phyloP scores from a whole-genome alignment of 2,888 invertebrate genomes.

The Ectemnius lituratus region DNA sequence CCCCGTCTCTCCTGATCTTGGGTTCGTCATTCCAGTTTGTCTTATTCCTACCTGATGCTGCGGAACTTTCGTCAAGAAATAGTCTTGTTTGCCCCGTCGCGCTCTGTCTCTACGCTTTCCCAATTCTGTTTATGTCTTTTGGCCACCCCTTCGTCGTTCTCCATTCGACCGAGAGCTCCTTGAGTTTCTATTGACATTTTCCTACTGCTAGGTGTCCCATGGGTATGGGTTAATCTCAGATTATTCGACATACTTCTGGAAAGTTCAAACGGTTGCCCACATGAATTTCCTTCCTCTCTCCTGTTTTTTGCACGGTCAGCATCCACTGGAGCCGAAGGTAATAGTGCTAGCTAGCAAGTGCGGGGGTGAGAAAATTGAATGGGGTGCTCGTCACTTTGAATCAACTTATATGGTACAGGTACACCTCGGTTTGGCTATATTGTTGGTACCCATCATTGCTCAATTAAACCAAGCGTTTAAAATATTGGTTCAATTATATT shows the following conservation, averaged over 20 bases:
- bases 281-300: background rate
- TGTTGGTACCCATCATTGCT: too few species aligned
- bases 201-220: background rate
- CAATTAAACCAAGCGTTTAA: too few species aligned
- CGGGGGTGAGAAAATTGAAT: too few species aligned
- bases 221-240: constrained; percentile 33
- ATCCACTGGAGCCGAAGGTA: too few species aligned
- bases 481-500: too few species aligned
- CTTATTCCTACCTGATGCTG: constrained; percentile 52
- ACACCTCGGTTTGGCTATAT: too few species aligned
- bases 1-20: constrained; percentile 9
- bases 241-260: constrained; percentile 20
- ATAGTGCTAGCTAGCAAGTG: too few species aligned
- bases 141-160: constrained; percentile 41
- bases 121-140: constrained; percentile 33
- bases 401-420: too few species aligned
- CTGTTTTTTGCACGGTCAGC: background rate
- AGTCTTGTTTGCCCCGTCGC: constrained; percentile 45
- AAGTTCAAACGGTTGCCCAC: constrained; percentile 24
- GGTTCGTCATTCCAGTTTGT: constrained; percentile 18
- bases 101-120: constrained; percentile 7
- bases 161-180: constrained; percentile 3
- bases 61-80: constrained; percentile 72
- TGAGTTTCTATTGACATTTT: constrained; percentile 12
- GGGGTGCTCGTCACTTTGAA: too few species aligned